Base-by-base conservation (phyloP, 37 sponge, comb jelly and placozoan species). In the Ianthella basta region DNA sequence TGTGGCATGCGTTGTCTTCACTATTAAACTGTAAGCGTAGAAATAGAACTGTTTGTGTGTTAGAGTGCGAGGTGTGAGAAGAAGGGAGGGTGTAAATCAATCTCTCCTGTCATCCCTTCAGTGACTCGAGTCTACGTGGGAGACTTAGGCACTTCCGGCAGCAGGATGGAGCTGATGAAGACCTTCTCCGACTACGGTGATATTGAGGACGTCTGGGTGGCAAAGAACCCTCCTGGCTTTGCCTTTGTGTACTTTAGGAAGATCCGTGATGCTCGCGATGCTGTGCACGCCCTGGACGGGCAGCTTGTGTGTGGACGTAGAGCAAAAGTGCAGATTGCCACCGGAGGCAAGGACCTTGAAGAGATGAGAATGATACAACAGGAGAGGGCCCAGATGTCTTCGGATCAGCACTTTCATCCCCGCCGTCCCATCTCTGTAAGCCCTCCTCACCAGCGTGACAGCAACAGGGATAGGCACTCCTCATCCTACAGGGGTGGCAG, bases 151-250 rank as follows among this genome's bases (percentile, higher is more conserved):
- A 79, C 53, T 44, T 18, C 33, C 1, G 96, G 93, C 8, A 85
- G 90, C 84, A 90, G 90, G 79, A 87, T 85, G 38, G 96, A 95
- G 55, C 63, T 95, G 15, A 27, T 84, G n/a, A 56, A 69, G 44
- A 60, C 56, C 3, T 95, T 87, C 55, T 53, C 59, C 5, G 55
- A 80, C 21, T 92, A 59, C 59, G 93, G 93, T 12, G 59, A 59
- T 36, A 35, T 95, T 15, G 75, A 70, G 19, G 86, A 92, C 61
- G 93, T 95, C 14, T 95, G 96, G 96, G 85, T 95, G 59, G 96
- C 96, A 15, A 59, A 82, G 68, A 89, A 95, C 56, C 96, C 96
- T 12, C 96, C 96, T 6, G 96, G 96, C 15, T 95, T 95, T 85
- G 96, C 96, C 60, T 95, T 91, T 65, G 90, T 95, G 14, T 91